These are phyloP conservation scores for Ctenoplectra terminalis DNA, from an alignment of 1,140 invertebrate genomes.

Conservation along the genomic window DNA sequence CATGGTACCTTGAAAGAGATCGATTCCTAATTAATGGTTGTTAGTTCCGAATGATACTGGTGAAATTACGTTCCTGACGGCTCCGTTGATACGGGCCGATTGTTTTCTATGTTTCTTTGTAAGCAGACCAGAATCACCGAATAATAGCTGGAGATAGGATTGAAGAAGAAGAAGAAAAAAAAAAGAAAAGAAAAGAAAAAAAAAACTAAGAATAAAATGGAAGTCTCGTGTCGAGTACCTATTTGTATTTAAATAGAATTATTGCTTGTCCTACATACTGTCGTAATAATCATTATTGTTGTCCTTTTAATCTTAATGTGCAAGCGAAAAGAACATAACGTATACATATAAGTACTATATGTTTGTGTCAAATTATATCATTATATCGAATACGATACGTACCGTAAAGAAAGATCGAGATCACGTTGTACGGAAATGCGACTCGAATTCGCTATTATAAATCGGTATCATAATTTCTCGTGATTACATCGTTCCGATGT, in stretches of 20 bases:
- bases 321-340: constrained; percentile 47
- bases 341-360: constrained; percentile 62
- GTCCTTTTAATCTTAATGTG: constrained; percentile 70
- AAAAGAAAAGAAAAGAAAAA: neutral
- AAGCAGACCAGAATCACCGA: constrained; percentile 33
- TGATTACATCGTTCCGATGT: neutral
- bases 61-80: constrained; percentile 63
- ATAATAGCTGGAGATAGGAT: neutral
- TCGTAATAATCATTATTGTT: constrained; percentile 70
- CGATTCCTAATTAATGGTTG: constrained; percentile 67
- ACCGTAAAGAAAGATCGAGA: neutral
- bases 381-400: constrained; percentile 40
- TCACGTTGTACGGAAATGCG: neutral
- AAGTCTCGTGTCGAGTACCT: constrained; percentile 42
- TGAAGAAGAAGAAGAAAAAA: neutral
- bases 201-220: neutral
- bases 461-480: neutral
- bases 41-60: constrained; percentile 65
- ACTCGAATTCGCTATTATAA: neutral
- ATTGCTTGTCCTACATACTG: constrained; percentile 60
- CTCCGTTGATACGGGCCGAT: constrained; percentile 1
- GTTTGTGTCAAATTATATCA: constrained; percentile 69
- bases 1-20: constrained; percentile 60
- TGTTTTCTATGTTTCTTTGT: constrained; percentile 54
- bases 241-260: constrained; percentile 53